Conservation (phyloP, 2,113 vertebrate species). For the Gadus chalcogrammus region DNA sequence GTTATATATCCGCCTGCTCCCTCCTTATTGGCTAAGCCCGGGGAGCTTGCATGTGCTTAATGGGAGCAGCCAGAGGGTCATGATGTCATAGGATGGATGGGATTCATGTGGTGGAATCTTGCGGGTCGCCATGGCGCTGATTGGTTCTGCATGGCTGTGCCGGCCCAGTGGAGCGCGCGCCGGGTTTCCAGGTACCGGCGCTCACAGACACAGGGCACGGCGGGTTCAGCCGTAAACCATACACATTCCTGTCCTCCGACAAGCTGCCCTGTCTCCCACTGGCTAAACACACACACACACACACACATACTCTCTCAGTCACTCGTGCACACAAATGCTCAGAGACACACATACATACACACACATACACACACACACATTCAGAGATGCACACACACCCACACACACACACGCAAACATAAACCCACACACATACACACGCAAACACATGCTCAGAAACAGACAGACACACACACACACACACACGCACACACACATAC, state of each 20-base stretch:
- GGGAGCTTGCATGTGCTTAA: slow-evolving; percentile 15
- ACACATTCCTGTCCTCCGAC: slow-evolving; percentile 72
- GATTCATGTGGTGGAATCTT: slow-evolving; percentile 11
- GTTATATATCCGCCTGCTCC: slow-evolving; percentile 34
- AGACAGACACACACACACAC: background rate
- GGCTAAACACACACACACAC: slow-evolving; percentile 1
- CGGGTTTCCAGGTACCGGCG: slow-evolving; percentile 47
- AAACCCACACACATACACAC: background rate
- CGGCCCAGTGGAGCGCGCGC: too few species aligned
- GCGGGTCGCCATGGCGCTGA: slow-evolving; percentile 12
- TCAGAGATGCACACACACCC: too few species aligned
- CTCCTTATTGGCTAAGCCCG: slow-evolving; percentile 14
- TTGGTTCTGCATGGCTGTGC: slow-evolving; percentile 13
- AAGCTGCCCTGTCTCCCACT: slow-evolving; percentile 1
- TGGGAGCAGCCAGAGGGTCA: slow-evolving; percentile 34
- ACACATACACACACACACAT: too few species aligned
- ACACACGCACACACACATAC: background rate
- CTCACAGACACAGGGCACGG: slow-evolving; percentile 42
- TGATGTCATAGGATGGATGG: slow-evolving; percentile 30
- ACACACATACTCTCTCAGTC: too few species aligned
- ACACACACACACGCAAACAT: too few species aligned
- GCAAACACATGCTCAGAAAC: background rate
- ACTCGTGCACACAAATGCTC: too few species aligned
- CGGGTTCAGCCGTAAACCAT: slow-evolving; percentile 62
- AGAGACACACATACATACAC: too few species aligned